Percentiles rank a stretch among this genome's conserved stretches.
phyloP scores from a whole-genome alignment of 2,797 vertebrate genomes.

The Erethizon dorsatum region DNA sequence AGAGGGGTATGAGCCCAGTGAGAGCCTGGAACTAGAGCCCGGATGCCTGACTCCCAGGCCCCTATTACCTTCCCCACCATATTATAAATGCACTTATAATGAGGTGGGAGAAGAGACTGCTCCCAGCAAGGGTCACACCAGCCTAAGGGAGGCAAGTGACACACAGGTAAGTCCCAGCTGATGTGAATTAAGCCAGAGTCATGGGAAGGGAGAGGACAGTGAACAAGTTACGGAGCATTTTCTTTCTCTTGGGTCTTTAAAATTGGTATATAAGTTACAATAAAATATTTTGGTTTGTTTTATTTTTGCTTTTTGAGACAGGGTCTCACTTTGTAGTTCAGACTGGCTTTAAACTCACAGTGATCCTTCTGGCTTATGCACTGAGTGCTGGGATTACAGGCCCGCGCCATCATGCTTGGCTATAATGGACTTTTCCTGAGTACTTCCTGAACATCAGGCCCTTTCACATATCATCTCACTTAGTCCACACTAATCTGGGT shows the following conservation, averaged over 20 bases:
- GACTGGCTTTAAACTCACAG: too few species aligned
- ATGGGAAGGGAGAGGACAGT: not conserved
- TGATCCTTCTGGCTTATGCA: too few species aligned
- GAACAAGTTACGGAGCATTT: not conserved
- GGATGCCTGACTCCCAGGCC: not conserved
- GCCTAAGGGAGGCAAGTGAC: not conserved
- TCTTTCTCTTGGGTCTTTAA: not conserved
- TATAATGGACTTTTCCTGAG: too few species aligned
- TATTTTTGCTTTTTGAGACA: too few species aligned
- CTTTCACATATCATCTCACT: not conserved
- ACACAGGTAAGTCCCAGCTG: not conserved
- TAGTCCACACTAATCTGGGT: not conserved
- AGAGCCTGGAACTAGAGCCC: not conserved
- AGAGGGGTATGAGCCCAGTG: not conserved
- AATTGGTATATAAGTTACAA: not conserved
- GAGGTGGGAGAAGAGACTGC: too few species aligned
- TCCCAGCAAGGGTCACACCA: accelerated
- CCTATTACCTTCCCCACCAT: not conserved
- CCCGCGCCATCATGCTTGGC: not conserved
- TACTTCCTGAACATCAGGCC: not conserved
- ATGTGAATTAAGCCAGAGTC: not conserved
- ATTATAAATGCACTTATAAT: too few species aligned
- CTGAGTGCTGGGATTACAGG: not conserved
- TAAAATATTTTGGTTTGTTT: too few species aligned
- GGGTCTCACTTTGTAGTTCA: too few species aligned